phyloP scores from a whole-genome alignment of 2,113 vertebrate genomes.

The Cebus imitator region DNA sequence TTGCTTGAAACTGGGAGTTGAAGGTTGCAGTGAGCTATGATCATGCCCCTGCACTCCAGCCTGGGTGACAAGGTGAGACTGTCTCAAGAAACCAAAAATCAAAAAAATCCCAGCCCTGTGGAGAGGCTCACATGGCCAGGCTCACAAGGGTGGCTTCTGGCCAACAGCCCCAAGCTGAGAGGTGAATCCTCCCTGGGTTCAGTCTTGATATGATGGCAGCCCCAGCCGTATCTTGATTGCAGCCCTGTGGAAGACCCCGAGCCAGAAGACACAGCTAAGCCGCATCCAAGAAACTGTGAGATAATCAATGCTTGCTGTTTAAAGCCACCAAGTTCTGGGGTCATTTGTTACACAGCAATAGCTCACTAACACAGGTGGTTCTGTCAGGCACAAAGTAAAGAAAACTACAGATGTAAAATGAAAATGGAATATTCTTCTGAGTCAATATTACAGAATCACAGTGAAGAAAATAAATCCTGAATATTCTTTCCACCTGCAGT shows the following conservation, averaged over 20 bases:
- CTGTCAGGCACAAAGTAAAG: background rate
- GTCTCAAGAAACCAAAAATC: too few species aligned
- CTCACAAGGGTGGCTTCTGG: background rate
- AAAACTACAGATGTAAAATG: background rate
- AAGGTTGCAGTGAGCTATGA: too few species aligned
- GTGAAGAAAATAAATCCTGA: background rate
- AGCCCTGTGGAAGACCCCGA: background rate
- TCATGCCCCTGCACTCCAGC: too few species aligned
- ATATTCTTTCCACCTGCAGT: background rate
- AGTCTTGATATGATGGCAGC: background rate
- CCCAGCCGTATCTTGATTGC: background rate
- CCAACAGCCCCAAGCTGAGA: background rate
- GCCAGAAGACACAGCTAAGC: background rate
- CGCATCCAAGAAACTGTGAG: background rate
- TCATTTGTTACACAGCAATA: background rate
- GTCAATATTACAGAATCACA: background rate
- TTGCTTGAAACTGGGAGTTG: too few species aligned
- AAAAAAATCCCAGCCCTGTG: too few species aligned
- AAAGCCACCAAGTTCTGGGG: background rate
- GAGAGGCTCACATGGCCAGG: background rate
- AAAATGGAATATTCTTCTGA: background rate
- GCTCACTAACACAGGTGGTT: background rate
- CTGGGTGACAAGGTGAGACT: too few species aligned
- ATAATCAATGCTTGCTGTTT: background rate
- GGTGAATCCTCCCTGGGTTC: rapidly evolving